Evolutionary conservation across 1,140 invertebrate genomes (phyloP).

Genomic region (Nasonia longicornis): DNA sequence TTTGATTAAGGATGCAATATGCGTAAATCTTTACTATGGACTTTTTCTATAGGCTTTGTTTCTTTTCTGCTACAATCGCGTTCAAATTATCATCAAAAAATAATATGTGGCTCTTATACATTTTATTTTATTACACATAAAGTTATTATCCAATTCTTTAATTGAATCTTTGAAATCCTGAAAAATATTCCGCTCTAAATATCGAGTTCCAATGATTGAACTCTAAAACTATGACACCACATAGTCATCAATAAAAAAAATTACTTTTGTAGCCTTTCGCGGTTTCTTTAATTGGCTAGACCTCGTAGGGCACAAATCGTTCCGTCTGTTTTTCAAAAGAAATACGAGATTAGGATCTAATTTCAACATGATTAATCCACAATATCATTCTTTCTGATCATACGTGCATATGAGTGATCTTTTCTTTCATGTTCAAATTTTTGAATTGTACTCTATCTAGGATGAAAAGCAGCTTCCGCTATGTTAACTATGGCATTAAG

Average conservation of each 20-base stretch:
- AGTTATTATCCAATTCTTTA: neutral
- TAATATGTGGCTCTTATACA: neutral
- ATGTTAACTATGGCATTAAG: constrained; percentile 30
- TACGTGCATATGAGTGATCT: neutral
- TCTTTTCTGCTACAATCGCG: neutral
- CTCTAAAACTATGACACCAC: neutral
- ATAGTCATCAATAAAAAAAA: neutral
- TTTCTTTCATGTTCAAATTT: neutral
- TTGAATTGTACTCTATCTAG: constrained; percentile 8
- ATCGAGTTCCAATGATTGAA: neutral
- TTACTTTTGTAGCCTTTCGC: neutral
- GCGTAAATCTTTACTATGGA: neutral
- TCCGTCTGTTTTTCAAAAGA: constrained; percentile 1
- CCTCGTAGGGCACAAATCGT: neutral
- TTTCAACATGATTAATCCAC: constrained; percentile 13
- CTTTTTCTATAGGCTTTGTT: neutral
- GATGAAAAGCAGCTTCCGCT: neutral
- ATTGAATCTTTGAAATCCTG: neutral
- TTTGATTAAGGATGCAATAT: neutral
- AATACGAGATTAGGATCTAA: neutral
- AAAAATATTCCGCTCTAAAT: neutral
- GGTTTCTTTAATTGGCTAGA: neutral
- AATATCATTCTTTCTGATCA: neutral
- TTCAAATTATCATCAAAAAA: neutral
- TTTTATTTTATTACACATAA: neutral